A percentile compares a stretch with the other conserved stretches of the same genome.
phyloP scores from a whole-genome alignment of 2,113 vertebrate genomes.

The Phalacrocorax aristotelis region DNA sequence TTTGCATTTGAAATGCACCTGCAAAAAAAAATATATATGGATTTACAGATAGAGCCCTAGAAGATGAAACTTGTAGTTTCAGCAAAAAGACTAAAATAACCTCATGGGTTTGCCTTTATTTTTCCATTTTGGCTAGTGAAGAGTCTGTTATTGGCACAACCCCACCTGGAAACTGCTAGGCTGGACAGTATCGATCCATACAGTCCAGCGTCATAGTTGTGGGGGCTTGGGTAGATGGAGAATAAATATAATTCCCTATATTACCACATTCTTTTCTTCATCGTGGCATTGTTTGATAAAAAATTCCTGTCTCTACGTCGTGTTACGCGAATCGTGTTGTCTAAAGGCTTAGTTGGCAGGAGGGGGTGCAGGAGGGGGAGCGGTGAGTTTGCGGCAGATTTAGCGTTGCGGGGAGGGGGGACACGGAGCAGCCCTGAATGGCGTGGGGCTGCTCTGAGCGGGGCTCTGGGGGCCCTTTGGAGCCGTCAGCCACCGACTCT shows the following conservation, averaged over 20 bases:
- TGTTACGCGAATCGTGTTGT: accelerated
- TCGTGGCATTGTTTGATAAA: accelerated
- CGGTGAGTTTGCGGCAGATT: not conserved
- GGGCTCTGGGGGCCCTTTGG: not conserved
- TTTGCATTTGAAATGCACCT: conserved; percentile 21
- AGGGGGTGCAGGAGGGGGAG: not conserved
- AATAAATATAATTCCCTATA: not conserved
- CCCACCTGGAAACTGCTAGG: not conserved
- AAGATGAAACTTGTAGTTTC: conserved; percentile 4
- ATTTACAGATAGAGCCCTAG: not conserved
- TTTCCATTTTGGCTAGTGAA: not conserved
- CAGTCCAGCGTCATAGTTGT: not conserved
- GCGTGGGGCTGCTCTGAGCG: not conserved
- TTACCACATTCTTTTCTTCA: not conserved
- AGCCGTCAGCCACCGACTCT: not conserved
- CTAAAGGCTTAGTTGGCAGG: not conserved
- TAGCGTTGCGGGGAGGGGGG: too few species aligned
- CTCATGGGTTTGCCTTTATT: not conserved
- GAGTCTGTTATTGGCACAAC: not conserved
- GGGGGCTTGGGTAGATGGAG: not conserved
- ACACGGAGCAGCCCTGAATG: not conserved
- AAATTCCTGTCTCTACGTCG: not conserved
- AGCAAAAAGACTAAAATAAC: not conserved
- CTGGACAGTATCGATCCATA: not conserved
- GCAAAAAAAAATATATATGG: not conserved